Conservation (phyloP, 2,113 vertebrate species). For the Dryoscopus gambensis region DNA sequence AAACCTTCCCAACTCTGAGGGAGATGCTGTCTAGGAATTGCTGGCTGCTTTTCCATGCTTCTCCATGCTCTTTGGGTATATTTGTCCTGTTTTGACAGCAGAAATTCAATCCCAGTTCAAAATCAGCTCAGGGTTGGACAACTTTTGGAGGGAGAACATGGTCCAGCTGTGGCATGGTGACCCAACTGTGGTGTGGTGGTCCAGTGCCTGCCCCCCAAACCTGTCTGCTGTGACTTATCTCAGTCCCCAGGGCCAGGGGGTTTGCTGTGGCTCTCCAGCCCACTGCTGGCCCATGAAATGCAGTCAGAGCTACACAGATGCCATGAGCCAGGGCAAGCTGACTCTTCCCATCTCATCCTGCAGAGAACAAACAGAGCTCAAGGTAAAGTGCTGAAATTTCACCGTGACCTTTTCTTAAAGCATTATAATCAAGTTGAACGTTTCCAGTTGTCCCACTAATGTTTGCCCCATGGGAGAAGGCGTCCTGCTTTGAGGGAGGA, state of each 20-base stretch:
- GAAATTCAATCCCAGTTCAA: background rate
- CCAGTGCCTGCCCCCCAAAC: fast-evolving
- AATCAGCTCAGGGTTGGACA: background rate
- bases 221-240: background rate
- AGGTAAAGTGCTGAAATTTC: constrained; percentile 71
- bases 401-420: constrained; percentile 79
- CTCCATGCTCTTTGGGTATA: background rate
- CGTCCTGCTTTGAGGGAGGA: constrained; percentile 59
- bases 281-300: constrained; percentile 30
- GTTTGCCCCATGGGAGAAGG: constrained; percentile 71
- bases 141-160: background rate
- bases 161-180: background rate
- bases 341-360: constrained; percentile 53
- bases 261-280: background rate
- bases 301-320: constrained; percentile 25
- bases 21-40: constrained; percentile 8
- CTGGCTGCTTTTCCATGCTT: background rate
- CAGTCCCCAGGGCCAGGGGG: background rate
- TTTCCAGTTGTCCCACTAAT: constrained; percentile 76
- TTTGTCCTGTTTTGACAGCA: background rate
- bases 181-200: background rate
- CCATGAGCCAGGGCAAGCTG: constrained; percentile 26
- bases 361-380: constrained; percentile 65
- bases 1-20: background rate
- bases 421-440: constrained; percentile 80